Evolutionary conservation across 2,113 vertebrate species (phyloP).

Genomic region (Gobius niger): DNA sequence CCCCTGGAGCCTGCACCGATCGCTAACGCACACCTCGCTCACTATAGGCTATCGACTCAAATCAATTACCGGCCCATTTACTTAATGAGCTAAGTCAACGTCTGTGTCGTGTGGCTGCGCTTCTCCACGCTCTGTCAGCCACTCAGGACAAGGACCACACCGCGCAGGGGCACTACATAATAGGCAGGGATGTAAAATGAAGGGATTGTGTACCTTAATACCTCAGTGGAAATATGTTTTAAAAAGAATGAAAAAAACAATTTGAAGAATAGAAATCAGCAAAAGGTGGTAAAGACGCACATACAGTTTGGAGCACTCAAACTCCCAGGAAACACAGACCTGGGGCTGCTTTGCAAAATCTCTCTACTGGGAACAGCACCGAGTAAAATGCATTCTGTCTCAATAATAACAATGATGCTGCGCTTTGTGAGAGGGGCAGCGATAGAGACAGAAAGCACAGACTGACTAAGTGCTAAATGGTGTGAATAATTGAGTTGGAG

Average conservation of each 20-base stretch:
- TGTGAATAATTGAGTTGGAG: slow-evolving; percentile 89
- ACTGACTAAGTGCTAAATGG: slow-evolving; percentile 89
- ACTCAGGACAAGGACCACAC: slow-evolving; percentile 2
- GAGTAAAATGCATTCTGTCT: too few relatives aligned
- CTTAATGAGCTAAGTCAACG: slow-evolving; percentile 62
- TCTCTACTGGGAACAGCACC: too few relatives aligned
- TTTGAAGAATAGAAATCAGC: background rate
- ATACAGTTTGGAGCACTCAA: too few relatives aligned
- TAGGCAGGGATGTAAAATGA: too few relatives aligned
- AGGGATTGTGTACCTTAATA: too few relatives aligned
- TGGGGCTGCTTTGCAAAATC: too few relatives aligned
- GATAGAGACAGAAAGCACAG: slow-evolving; percentile 49
- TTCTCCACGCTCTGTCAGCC: slow-evolving; percentile 2
- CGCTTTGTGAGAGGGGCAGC: background rate
- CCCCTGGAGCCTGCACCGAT: slow-evolving; percentile 36
- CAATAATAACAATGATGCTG: too few relatives aligned
- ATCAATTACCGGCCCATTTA: slow-evolving; percentile 64
- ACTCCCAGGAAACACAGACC: too few relatives aligned
- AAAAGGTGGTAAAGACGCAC: too few relatives aligned
- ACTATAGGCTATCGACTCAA: slow-evolving; percentile 45
- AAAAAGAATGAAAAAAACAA: background rate
- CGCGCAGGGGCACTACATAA: background rate
- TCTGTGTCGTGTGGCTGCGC: slow-evolving; percentile 38
- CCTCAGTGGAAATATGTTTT: too few relatives aligned
- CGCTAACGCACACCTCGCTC: slow-evolving; percentile 26